These are phyloP conservation scores for Scopus umbretta DNA, from an alignment of 2,113 vertebrate species.

Conservation along the genomic window DNA sequence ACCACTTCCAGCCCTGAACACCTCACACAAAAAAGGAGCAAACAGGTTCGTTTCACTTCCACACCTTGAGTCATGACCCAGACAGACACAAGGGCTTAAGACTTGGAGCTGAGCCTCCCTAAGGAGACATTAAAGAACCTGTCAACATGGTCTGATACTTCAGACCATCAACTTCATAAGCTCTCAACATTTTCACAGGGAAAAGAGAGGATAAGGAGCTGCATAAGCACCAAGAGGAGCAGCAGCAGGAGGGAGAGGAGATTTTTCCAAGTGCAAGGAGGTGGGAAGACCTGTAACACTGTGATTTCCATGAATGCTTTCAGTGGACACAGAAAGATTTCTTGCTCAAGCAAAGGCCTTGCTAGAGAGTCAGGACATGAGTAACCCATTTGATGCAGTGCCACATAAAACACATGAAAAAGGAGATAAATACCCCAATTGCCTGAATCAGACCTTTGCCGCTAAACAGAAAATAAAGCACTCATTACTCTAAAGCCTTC, in stretches of 20 bases:
- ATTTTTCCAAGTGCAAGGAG: background rate
- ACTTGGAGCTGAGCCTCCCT: background rate
- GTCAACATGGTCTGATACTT: background rate
- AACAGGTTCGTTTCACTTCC: background rate
- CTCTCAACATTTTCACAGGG: background rate
- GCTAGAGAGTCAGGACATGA: background rate
- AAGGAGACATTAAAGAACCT: background rate
- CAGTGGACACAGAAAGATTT: background rate
- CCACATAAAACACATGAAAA: background rate
- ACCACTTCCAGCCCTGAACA: background rate
- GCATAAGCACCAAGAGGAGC: background rate
- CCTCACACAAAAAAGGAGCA: background rate
- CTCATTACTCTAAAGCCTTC: background rate
- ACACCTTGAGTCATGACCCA: background rate
- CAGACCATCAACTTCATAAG: background rate
- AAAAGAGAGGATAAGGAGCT: slow-evolving; percentile 14
- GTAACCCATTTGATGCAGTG: background rate
- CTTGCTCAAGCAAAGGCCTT: background rate
- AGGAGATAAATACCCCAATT: background rate
- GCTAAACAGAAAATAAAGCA: background rate
- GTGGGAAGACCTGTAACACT: background rate
- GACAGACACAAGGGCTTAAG: background rate
- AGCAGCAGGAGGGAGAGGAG: slow-evolving; percentile 9
- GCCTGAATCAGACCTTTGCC: background rate
- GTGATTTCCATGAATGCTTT: background rate